Conservation (phyloP, 2,113 vertebrate species). For the Oreotrochilus melanogaster region DNA sequence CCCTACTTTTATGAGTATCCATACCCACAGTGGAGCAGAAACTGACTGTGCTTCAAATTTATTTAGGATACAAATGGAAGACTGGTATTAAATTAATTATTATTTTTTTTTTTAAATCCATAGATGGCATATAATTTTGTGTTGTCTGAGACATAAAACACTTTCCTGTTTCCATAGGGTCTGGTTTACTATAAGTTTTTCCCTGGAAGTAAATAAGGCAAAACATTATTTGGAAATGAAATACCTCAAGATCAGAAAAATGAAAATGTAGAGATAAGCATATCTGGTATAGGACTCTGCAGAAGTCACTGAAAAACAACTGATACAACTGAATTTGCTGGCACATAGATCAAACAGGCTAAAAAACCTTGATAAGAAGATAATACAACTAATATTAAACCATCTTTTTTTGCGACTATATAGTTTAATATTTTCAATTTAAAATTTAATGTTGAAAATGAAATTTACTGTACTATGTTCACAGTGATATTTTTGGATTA, state of each 20-base stretch:
- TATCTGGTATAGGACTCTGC: not conserved
- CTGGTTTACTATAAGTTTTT: not conserved
- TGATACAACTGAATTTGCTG: not conserved
- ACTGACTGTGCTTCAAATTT: not conserved
- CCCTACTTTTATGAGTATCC: not conserved
- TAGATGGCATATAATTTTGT: not conserved
- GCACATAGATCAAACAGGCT: not conserved
- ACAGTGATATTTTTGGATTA: not conserved
- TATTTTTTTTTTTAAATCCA: not conserved
- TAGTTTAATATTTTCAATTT: not conserved
- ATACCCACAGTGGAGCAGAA: accelerated
- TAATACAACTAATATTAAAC: not conserved
- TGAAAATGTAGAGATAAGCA: not conserved
- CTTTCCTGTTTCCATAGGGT: not conserved
- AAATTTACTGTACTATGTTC: not conserved
- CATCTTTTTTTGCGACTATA: not conserved
- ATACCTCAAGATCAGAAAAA: not conserved
- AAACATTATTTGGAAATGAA: not conserved
- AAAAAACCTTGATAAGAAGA: not conserved
- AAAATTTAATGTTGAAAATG: not conserved
- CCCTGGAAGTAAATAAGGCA: not conserved
- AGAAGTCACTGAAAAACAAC: not conserved
- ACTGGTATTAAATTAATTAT: accelerated
- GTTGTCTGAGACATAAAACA: not conserved
- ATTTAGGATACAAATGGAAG: not conserved